Conservation (phyloP, 2,888 invertebrate species). For the Nebria salina region DNA sequence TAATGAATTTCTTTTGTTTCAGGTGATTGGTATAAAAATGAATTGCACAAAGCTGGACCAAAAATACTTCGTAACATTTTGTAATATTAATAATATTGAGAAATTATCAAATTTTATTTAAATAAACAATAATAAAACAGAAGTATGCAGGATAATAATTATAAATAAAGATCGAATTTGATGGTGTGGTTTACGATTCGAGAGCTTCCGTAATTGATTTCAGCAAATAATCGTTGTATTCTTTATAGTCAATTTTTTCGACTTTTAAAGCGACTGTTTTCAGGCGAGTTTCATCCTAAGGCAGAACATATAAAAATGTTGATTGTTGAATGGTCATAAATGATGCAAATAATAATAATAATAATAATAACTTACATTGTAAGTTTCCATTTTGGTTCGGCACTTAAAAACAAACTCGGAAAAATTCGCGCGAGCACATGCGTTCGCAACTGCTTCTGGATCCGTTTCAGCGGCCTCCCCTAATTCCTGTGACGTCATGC, state of each 20-base stretch:
- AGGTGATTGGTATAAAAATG: background rate
- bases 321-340: slow-evolving; percentile 20
- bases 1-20: background rate
- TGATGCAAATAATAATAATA: background rate
- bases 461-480: slow-evolving; percentile 79
- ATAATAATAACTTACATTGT: slow-evolving; percentile 82
- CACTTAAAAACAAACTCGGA: slow-evolving; percentile 84
- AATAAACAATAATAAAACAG: background rate
- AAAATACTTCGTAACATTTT: background rate
- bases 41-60: background rate
- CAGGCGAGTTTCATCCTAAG: slow-evolving; percentile 82
- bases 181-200: background rate
- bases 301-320: slow-evolving; percentile 51
- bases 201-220: slow-evolving; percentile 8
- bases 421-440: slow-evolving; percentile 81
- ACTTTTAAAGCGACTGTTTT: slow-evolving; percentile 79
- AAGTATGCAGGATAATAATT: background rate
- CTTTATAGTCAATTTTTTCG: slow-evolving; percentile 78
- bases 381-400: slow-evolving; percentile 89
- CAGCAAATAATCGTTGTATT: slow-evolving; percentile 67
- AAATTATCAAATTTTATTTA: background rate
- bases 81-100: background rate
- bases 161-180: background rate
- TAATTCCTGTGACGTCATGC: slow-evolving; percentile 76
- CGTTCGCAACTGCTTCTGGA: slow-evolving; percentile 71